phyloP scores from a whole-genome alignment of 2,113 vertebrate species.

The Melanerpes formicivorus region DNA sequence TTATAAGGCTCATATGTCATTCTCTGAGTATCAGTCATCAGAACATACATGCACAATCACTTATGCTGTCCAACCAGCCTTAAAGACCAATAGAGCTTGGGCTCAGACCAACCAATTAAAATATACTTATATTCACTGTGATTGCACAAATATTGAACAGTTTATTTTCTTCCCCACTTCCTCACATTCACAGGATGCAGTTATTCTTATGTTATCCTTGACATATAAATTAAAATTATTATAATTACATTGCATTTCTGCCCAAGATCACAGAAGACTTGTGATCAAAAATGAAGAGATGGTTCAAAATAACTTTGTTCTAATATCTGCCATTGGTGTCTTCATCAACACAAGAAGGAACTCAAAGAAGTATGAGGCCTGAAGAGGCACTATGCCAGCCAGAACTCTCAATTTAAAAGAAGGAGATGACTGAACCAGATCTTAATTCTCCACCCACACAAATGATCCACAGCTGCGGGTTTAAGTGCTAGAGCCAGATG shows the following conservation, averaged over 20 bases:
- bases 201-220: neutral
- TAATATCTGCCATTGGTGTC: neutral
- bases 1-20: neutral
- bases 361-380: neutral
- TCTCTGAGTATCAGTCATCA: neutral
- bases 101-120: neutral
- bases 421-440: neutral
- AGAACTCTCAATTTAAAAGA: neutral
- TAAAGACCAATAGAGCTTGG: neutral
- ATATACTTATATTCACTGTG: neutral
- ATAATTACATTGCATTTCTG: neutral
- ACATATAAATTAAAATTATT: neutral
- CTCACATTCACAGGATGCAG: neutral
- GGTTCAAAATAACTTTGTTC: neutral
- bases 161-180: neutral
- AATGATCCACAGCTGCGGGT: neutral
- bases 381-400: neutral
- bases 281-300: neutral
- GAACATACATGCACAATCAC: neutral
- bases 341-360: neutral
- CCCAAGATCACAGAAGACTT: neutral
- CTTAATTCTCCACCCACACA: neutral
- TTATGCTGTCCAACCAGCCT: neutral
- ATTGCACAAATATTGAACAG: neutral
- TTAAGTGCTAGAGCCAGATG: neutral